A percentile compares a stretch with the other conserved stretches of the same genome.
These are phyloP conservation scores for Ranitomeya variabilis DNA, from an alignment of 2,113 vertebrate species.

Conservation along the genomic window DNA sequence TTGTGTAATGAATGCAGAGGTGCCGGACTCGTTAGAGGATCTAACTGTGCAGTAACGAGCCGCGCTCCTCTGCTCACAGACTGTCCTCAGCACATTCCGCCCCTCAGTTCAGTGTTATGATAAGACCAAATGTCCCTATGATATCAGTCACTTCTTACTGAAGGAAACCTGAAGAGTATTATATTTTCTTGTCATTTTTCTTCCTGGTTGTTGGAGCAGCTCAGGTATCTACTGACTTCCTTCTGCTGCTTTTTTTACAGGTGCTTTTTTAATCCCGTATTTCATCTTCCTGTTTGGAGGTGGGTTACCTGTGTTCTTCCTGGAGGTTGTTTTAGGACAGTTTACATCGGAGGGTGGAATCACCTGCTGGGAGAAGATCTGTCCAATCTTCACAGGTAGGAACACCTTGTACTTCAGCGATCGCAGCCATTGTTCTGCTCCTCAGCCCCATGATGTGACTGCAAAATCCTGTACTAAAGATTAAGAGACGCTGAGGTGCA, in stretches of 20 bases:
- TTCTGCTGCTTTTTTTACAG: slow-evolving; percentile 67
- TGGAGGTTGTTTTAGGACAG: slow-evolving; percentile 96
- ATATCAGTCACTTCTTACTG: background rate
- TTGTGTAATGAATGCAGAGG: too few relatives aligned
- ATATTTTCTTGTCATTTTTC: too few relatives aligned
- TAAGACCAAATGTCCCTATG: background rate
- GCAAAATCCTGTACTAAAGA: background rate
- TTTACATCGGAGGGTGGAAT: slow-evolving; percentile 98
- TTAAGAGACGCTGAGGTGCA: too few relatives aligned
- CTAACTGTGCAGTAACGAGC: too few relatives aligned
- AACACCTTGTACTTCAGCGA: background rate
- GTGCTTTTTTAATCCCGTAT: slow-evolving; percentile 99
- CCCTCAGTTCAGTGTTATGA: background rate
- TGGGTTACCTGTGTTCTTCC: slow-evolving; percentile 96
- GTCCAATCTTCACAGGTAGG: slow-evolving; percentile 96
- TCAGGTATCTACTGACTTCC: too few relatives aligned
- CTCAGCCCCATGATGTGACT: background rate
- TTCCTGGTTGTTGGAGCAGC: too few relatives aligned
- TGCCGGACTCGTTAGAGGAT: too few relatives aligned
- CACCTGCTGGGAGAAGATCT: slow-evolving; percentile 98
- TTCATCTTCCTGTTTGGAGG: slow-evolving; percentile 98
- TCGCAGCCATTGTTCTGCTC: background rate
- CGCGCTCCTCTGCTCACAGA: too few relatives aligned
- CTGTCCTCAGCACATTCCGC: too few relatives aligned
- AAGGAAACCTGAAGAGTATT: background rate